Conservation (phyloP, 2,888 invertebrate species). For the Chymomyza caudatula region DNA sequence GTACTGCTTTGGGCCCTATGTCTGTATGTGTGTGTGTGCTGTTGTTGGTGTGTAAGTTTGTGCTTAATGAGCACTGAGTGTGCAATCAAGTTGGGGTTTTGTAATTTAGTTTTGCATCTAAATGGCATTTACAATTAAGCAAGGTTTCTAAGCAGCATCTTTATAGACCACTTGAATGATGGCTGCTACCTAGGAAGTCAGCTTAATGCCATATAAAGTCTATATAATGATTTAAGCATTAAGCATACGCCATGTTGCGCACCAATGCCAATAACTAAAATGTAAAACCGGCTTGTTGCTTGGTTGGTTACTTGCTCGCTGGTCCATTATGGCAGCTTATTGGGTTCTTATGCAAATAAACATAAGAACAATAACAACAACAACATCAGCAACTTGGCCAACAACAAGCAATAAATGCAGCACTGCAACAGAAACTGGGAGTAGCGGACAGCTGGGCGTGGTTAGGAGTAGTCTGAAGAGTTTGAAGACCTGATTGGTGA, state of each 20-base stretch:
- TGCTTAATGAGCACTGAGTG: constrained; percentile 47
- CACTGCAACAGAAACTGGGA: constrained; percentile 1
- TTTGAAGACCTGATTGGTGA: too few relatives aligned
- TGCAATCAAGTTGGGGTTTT: constrained; percentile 38
- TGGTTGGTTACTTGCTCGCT: constrained; percentile 8
- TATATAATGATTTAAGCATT: background rate
- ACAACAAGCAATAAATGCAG: constrained; percentile 1
- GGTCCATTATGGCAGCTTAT: constrained; percentile 47
- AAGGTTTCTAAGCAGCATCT: background rate
- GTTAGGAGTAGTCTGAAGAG: background rate
- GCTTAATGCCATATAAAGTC: background rate
- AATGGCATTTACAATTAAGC: constrained; percentile 43
- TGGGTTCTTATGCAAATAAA: constrained; percentile 63
- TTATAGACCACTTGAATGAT: background rate
- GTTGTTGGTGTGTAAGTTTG: background rate
- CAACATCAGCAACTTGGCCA: constrained; percentile 14
- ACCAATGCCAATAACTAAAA: background rate
- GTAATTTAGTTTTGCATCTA: constrained; percentile 14
- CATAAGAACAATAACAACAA: constrained; percentile 25
- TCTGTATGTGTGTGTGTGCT: background rate
- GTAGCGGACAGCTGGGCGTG: constrained; percentile 19
- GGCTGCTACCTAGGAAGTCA: background rate
- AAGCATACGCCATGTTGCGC: background rate
- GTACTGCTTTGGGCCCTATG: background rate
- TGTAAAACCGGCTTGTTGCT: background rate